phyloP scores from a whole-genome alignment of 2,888 invertebrate genomes.

The Brachypalpus laphriformis region DNA sequence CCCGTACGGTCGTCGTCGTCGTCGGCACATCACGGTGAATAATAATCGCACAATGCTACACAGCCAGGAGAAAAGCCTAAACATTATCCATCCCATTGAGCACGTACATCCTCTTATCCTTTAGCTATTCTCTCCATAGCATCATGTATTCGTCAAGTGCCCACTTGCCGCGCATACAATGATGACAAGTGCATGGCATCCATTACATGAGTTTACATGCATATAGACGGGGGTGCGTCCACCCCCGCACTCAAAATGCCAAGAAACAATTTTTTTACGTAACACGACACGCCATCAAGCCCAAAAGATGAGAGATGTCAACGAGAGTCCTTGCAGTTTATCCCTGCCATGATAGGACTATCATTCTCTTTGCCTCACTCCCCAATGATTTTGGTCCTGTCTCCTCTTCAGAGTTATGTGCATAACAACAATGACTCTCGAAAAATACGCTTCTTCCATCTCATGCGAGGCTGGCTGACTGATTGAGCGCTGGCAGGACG shows the following conservation, averaged over 20 bases:
- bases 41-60: slow-evolving; percentile 60
- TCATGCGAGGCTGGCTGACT: slow-evolving; percentile 51
- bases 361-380: slow-evolving; percentile 35
- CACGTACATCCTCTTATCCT: slow-evolving; percentile 74
- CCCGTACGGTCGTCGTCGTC: neutral
- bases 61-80: slow-evolving; percentile 68
- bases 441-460: slow-evolving; percentile 59
- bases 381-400: slow-evolving; percentile 14
- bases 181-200: slow-evolving; percentile 72
- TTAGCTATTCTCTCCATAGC: slow-evolving; percentile 62
- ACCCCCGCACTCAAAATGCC: slow-evolving; percentile 12
- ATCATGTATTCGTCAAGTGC: slow-evolving; percentile 65
- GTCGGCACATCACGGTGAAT: slow-evolving; percentile 57
- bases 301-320: slow-evolving; percentile 74
- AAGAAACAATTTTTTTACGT: slow-evolving; percentile 50
- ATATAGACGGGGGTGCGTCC: slow-evolving; percentile 9
- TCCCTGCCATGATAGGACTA: slow-evolving; percentile 73
- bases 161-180: slow-evolving; percentile 71
- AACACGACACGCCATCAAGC: slow-evolving; percentile 65
- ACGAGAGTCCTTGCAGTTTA: slow-evolving; percentile 73
- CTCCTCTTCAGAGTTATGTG: slow-evolving; percentile 61
- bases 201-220: slow-evolving; percentile 68
- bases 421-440: slow-evolving; percentile 72
- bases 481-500: slow-evolving; percentile 63
- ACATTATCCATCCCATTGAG: slow-evolving; percentile 74